Base-by-base conservation (phyloP, 2,888 invertebrate species). In the Bugula neritina region DNA sequence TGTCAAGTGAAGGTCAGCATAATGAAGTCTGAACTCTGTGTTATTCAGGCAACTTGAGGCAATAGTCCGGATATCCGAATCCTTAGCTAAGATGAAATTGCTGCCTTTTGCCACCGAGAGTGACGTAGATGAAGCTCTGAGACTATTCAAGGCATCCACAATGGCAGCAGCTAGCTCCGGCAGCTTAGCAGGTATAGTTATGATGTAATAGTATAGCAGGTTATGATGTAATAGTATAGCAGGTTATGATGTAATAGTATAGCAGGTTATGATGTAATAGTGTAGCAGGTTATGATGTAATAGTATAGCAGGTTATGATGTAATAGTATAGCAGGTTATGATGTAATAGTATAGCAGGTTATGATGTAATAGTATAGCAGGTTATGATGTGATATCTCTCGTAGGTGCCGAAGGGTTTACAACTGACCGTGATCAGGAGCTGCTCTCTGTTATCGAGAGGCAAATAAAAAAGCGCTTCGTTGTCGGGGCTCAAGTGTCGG, bases 331-430 rank as follows among this genome's bases (percentile, higher is more conserved):
- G n/a, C n/a, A n/a, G n/a, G n/a, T n/a, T n/a, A n/a, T n/a, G n/a
- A n/a, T n/a, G n/a, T n/a, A n/a, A n/a, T n/a, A n/a, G n/a, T n/a
- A n/a, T n/a, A n/a, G n/a, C n/a, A n/a, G n/a, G n/a, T n/a, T n/a
- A n/a, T n/a, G n/a, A n/a, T n/a, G n/a, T n/a, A n/a, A n/a, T n/a
- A n/a, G n/a, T n/a, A n/a, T n/a, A n/a, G n/a, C n/a, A n/a, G n/a
- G n/a, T n/a, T n/a, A n/a, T n/a, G n/a, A n/a, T 43, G 43, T 43
- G 43, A 43, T 5, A 31, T 71, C 34, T 25, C 69, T 25, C 79
- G 35, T 23, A 92, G 93, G 94, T 69, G 94, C 92, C n/a, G 98
- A 99, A 87, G 99, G 98, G 10, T 99, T 98, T 82, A 95, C 96
- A 0, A 90, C 93, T 0, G 91, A 93, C 78, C 94, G 94, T 83